phyloP scores from a whole-genome alignment of 2,888 invertebrate species.

The Gymnocheta viridis region DNA sequence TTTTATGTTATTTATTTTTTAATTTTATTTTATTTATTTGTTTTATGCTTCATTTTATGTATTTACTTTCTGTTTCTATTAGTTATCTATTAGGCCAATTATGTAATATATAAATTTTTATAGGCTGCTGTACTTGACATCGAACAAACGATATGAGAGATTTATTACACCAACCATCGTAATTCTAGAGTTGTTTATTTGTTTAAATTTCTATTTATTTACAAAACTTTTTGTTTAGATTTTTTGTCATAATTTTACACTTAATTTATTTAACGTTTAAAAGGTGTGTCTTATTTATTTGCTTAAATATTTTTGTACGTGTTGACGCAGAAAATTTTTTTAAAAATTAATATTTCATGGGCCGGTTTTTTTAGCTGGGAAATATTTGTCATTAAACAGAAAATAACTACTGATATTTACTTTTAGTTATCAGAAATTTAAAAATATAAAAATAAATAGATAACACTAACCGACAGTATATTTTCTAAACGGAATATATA shows the following conservation, averaged over 20 bases:
- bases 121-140: no score
- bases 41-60: no score
- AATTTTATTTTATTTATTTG: no score
- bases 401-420: constrained; percentile 2
- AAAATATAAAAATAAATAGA: not conserved
- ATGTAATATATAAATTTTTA: no score
- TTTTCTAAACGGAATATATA: not conserved
- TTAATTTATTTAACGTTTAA: constrained; percentile 29
- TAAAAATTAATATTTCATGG: constrained; percentile 7
- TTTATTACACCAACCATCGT: not conserved
- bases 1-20: no score
- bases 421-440: no score
- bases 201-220: not conserved
- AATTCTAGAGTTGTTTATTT: not conserved
- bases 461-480: not conserved
- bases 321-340: constrained; percentile 19
- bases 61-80: no score
- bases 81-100: no score
- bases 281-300: constrained; percentile 22
- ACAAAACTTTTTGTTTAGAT: not conserved
- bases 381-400: not conserved
- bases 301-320: not conserved
- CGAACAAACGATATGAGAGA: no score
- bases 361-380: constrained; percentile 6
- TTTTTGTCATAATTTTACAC: constrained; percentile 15